These are phyloP conservation scores for Apotomis capreana DNA, from an alignment of 2,888 invertebrate genomes.

Conservation along the genomic window DNA sequence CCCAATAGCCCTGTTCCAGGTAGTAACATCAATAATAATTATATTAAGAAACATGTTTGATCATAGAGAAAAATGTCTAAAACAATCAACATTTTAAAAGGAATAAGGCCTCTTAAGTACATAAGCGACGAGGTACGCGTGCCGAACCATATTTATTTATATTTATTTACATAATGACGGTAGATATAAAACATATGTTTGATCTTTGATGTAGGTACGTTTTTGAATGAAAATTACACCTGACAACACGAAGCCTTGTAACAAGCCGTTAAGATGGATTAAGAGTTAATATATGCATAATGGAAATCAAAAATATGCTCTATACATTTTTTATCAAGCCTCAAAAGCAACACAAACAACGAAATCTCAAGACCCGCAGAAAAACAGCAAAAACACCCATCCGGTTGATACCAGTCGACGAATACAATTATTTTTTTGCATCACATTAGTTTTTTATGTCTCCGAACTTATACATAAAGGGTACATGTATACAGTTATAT, in stretches of 20 bases:
- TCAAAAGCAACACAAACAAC: constrained; percentile 10
- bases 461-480: constrained; percentile 15
- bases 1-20: too few species aligned
- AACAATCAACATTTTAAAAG: too few species aligned
- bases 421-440: constrained; percentile 14
- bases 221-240: neutral
- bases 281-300: too few species aligned
- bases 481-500: constrained; percentile 24
- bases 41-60: too few species aligned
- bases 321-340: neutral
- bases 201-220: neutral
- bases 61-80: too few species aligned
- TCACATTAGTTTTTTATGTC: constrained; percentile 28
- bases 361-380: constrained; percentile 6
- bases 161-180: neutral
- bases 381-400: constrained; percentile 21
- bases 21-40: too few species aligned
- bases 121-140: neutral
- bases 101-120: neutral
- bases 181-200: neutral
- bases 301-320: neutral
- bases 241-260: too few species aligned
- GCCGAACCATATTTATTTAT: neutral
- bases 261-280: neutral
- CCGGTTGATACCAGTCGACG: constrained; percentile 24